Evolutionary conservation across 2,797 vertebrate species (phyloP).

Genomic region (Prunella strophiata): DNA sequence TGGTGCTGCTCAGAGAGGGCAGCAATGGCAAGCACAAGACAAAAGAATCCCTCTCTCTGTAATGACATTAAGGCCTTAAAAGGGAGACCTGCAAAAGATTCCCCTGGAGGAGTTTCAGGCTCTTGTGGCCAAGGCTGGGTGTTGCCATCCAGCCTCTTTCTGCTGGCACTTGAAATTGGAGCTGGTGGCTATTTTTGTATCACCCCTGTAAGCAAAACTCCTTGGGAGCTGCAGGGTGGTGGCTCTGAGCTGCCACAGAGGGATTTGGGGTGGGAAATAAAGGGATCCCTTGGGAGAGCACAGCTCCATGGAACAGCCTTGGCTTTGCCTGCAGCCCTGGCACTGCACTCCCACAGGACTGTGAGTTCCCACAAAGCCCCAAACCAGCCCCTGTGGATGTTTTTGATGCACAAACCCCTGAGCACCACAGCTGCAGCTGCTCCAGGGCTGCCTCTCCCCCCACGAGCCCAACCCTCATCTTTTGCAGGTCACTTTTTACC

Average conservation of each 20-base stretch:
- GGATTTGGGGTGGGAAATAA: background rate
- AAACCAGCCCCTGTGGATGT: background rate
- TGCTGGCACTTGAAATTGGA: background rate
- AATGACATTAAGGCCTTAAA: conserved; percentile 47
- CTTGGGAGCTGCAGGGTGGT: background rate
- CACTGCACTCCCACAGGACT: background rate
- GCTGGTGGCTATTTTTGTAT: background rate
- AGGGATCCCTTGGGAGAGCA: background rate
- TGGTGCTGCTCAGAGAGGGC: conserved; percentile 19
- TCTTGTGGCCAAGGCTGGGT: background rate
- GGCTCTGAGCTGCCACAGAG: background rate
- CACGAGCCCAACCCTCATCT: background rate
- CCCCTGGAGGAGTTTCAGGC: background rate
- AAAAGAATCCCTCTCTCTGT: conserved; percentile 6
- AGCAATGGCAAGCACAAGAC: conserved; percentile 23
- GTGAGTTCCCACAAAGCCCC: background rate
- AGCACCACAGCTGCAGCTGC: background rate
- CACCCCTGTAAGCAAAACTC: background rate
- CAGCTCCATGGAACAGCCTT: background rate
- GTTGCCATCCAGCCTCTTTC: background rate
- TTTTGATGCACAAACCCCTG: background rate
- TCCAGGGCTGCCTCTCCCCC: background rate
- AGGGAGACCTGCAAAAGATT: conserved; percentile 57
- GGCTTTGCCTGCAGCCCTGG: background rate
- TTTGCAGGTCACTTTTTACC: conserved; percentile 49